Conservation (phyloP, 2,888 invertebrate genomes). For the Hydrotaea cyrtoneurina region DNA sequence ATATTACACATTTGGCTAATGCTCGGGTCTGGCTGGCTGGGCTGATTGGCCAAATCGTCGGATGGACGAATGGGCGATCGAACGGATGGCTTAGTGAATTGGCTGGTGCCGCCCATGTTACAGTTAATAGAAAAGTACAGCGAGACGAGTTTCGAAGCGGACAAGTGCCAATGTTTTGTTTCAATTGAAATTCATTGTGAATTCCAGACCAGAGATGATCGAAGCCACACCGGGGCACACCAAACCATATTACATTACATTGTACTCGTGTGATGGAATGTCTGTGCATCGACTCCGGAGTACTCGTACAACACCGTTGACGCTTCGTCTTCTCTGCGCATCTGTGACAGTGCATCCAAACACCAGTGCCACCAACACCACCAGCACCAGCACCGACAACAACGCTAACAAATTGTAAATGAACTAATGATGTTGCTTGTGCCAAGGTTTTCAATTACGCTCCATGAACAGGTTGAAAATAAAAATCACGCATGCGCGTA, state of each 20-base stretch:
- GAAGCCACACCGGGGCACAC: conserved; percentile 29
- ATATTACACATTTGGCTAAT: conserved; percentile 30
- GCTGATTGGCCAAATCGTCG: not conserved
- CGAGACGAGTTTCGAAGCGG: conserved; percentile 19
- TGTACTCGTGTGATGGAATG: not conserved
- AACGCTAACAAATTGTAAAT: conserved; percentile 27
- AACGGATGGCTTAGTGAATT: conserved; percentile 19
- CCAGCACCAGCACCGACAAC: not conserved
- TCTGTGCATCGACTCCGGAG: not conserved
- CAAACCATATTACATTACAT: conserved; percentile 28
- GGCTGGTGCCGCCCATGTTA: conserved; percentile 11
- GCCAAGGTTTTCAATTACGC: conserved; percentile 20
- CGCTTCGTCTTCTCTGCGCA: not conserved
- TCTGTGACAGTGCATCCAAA: not conserved
- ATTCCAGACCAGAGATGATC: conserved; percentile 46
- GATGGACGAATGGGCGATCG: not conserved
- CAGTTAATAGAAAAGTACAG: not conserved
- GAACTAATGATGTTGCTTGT: conserved; percentile 29
- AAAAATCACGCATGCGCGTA: conserved; percentile 29
- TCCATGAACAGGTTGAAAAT: conserved; percentile 20
- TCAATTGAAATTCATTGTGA: conserved; percentile 49
- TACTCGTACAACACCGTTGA: not conserved
- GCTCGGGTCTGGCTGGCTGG: not conserved
- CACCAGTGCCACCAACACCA: not conserved
- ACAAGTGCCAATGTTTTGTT: conserved; percentile 60